Evolutionary conservation across 2,888 invertebrate genomes (phyloP).

Genomic region (Cecidostiba fungosa): DNA sequence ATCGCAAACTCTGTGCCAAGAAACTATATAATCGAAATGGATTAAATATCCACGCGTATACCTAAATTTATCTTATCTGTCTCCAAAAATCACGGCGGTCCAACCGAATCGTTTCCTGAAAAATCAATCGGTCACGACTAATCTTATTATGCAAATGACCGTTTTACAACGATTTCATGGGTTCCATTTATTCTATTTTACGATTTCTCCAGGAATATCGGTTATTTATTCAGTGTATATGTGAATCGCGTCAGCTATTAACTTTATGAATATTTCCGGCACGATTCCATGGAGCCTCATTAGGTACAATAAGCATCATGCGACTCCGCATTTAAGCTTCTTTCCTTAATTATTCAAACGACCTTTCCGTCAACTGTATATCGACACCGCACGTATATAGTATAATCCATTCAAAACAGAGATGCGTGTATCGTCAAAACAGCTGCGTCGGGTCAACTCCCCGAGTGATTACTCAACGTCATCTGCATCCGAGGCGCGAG

Average conservation of each 20-base stretch:
- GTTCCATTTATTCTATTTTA: background rate
- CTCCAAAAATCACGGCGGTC: background rate
- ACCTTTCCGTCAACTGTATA: background rate
- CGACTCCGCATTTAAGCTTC: background rate
- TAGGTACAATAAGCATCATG: background rate
- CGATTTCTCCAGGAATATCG: background rate
- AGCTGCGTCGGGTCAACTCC: background rate
- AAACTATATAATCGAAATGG: conserved; percentile 33
- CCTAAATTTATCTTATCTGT: conserved; percentile 55
- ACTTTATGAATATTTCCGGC: background rate
- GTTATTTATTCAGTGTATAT: too few relatives aligned
- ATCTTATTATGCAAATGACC: background rate
- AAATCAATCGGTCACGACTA: background rate
- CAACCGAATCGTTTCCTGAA: background rate
- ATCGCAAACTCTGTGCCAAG: conserved; percentile 21
- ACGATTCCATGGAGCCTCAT: background rate
- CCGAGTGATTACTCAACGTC: conserved; percentile 6
- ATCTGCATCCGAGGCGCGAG: conserved; percentile 4
- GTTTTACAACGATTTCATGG: background rate
- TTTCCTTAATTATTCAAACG: conserved; percentile 1
- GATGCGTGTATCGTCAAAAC: background rate
- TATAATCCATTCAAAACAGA: background rate
- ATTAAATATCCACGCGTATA: conserved; percentile 28
- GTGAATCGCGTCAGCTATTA: too few relatives aligned
- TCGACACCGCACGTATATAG: background rate